A percentile compares a stretch with the other conserved stretches of the same genome.
Conservation (phyloP, 2,888 invertebrate genomes). For the Eupithecia vulgata region DNA sequence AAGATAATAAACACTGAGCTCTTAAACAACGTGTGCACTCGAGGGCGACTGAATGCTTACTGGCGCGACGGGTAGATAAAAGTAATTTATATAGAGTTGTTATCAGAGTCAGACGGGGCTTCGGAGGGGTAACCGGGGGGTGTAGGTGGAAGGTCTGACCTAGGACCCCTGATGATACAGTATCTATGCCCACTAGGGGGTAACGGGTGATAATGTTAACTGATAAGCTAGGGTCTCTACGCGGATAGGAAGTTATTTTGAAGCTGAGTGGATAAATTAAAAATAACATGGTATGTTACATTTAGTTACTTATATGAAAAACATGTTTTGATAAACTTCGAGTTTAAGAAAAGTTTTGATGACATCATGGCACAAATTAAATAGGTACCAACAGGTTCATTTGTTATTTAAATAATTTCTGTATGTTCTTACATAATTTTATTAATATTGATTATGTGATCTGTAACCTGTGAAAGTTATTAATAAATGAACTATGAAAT, state of each 20-base stretch:
- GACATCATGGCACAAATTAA: neutral
- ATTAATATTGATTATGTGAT: too few relatives aligned
- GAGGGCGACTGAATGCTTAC: conserved; percentile 48
- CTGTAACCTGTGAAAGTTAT: too few relatives aligned
- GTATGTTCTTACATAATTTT: too few relatives aligned
- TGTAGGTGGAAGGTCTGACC: conserved; percentile 64
- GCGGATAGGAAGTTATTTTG: conserved; percentile 24
- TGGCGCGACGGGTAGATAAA: conserved; percentile 55
- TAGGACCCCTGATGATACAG: conserved; percentile 65
- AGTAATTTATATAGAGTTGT: conserved; percentile 69
- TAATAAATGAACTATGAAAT: too few relatives aligned
- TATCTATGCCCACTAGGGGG: conserved; percentile 76
- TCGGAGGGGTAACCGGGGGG: conserved; percentile 56
- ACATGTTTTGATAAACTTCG: neutral
- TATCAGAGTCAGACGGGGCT: conserved; percentile 69
- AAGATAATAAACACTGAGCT: conserved; percentile 32
- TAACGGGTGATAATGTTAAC: conserved; percentile 54
- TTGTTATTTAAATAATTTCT: too few relatives aligned
- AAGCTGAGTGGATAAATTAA: conserved; percentile 9
- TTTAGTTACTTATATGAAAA: neutral
- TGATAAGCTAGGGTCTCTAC: conserved; percentile 55
- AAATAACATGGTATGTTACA: neutral
- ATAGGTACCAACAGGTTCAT: too few relatives aligned
- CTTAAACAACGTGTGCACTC: conserved; percentile 50
- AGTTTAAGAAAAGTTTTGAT: neutral